Conservation (phyloP, 2,797 vertebrate species). For the Bufotes viridis region DNA sequence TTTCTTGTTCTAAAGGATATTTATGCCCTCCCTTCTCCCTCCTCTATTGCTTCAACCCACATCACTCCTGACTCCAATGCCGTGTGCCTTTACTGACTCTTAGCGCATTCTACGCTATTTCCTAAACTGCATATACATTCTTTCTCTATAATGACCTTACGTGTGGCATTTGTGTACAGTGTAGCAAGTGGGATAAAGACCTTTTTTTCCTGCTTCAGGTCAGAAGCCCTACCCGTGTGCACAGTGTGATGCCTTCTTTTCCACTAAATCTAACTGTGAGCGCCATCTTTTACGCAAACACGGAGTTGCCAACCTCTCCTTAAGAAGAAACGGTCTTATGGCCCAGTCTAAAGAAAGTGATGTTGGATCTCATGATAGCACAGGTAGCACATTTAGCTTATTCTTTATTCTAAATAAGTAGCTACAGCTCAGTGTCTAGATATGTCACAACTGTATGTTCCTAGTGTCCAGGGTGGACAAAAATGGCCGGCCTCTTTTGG, state of each 20-base stretch:
- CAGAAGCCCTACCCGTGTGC: constrained; percentile 88
- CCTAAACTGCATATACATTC: constrained; percentile 35
- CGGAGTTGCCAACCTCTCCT: constrained; percentile 79
- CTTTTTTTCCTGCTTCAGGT: constrained; percentile 72
- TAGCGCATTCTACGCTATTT: not conserved
- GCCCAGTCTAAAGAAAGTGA: constrained; percentile 76
- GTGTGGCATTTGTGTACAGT: not conserved
- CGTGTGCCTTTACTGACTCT: constrained; percentile 2
- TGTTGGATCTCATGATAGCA: constrained; percentile 78
- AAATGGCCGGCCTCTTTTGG: not conserved
- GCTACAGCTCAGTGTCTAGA: not conserved
- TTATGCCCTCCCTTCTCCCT: constrained; percentile 49
- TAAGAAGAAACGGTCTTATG: constrained; percentile 81
- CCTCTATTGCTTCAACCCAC: constrained; percentile 20
- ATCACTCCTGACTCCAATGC: constrained; percentile 46
- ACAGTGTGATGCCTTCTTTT: constrained; percentile 85
- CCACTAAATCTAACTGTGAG: constrained; percentile 90
- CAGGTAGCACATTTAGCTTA: constrained; percentile 70
- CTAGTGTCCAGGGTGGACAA: not conserved
- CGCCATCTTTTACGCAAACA: constrained; percentile 89
- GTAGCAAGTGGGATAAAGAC: constrained; percentile 67
- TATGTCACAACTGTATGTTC: not conserved
- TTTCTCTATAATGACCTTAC: constrained; percentile 18
- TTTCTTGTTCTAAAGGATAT: constrained; percentile 55
- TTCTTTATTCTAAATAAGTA: not conserved